These are phyloP conservation scores for Labroides dimidiatus DNA, from an alignment of 2,797 vertebrate species.

Conservation along the genomic window DNA sequence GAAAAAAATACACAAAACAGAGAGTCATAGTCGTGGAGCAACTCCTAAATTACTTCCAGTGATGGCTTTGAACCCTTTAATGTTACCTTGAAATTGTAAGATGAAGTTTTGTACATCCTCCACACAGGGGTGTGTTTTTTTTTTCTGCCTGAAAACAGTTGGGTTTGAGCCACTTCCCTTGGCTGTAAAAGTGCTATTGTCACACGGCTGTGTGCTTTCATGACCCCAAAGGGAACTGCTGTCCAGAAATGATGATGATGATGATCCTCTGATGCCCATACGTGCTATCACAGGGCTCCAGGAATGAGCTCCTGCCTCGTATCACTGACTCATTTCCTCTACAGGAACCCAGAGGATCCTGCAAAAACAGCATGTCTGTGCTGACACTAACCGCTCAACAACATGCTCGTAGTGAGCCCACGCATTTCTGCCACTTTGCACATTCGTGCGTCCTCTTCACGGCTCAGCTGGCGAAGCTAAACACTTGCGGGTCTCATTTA, in stretches of 20 bases:
- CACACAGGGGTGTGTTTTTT: slow-evolving; percentile 19
- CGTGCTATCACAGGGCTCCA: slow-evolving; percentile 72
- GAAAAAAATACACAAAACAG: slow-evolving; percentile 47
- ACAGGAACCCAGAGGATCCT: slow-evolving; percentile 81
- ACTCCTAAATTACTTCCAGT: slow-evolving; percentile 56
- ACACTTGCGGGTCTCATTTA: slow-evolving; percentile 13
- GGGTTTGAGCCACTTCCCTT: slow-evolving; percentile 30
- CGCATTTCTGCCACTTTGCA: slow-evolving; percentile 54
- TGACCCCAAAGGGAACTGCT: slow-evolving; percentile 44
- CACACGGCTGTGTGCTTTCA: slow-evolving; percentile 29
- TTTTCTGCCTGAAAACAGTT: neutral
- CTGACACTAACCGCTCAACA: slow-evolving; percentile 66
- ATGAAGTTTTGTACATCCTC: neutral
- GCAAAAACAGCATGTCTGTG: slow-evolving; percentile 73
- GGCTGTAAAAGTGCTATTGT: slow-evolving; percentile 33
- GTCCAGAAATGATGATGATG: slow-evolving; percentile 65
- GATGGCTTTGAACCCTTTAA: slow-evolving; percentile 7
- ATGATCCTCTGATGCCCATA: slow-evolving; percentile 50
- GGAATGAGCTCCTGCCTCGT: slow-evolving; percentile 66
- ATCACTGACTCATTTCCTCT: slow-evolving; percentile 84
- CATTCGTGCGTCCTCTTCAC: slow-evolving; percentile 33
- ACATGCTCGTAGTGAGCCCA: slow-evolving; percentile 48
- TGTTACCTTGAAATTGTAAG: neutral
- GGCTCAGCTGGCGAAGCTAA: slow-evolving; percentile 35
- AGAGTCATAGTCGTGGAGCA: slow-evolving; percentile 28